Evolutionary conservation across 2,113 vertebrate genomes (phyloP).

Genomic region (Brevimyrus niger): DNA sequence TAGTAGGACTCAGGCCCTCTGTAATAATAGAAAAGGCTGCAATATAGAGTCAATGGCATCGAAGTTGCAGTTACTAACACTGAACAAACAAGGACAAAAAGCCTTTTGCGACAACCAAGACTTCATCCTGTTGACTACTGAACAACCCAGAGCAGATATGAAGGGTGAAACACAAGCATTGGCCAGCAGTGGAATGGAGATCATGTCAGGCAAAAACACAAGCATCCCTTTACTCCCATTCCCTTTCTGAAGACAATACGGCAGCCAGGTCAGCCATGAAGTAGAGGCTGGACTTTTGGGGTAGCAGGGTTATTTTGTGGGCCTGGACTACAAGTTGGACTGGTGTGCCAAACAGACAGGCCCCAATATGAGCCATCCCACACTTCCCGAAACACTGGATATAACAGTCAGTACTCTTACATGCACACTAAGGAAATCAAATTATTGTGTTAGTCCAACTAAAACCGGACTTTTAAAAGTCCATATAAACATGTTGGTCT

Average conservation of each 20-base stretch:
- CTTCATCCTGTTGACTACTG: not conserved
- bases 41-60: not conserved
- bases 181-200: not conserved
- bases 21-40: not conserved
- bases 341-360: slow-evolving; percentile 12
- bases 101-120: not conserved
- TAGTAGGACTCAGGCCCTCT: not conserved
- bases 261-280: slow-evolving; percentile 26
- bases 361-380: not conserved
- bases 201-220: not conserved
- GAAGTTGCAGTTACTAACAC: not conserved
- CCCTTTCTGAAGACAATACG: slow-evolving; percentile 31
- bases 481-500: no score
- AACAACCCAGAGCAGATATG: not conserved
- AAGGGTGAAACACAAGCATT: not conserved
- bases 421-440: no score
- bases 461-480: no score
- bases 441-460: no score
- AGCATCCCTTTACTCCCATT: slow-evolving; percentile 21
- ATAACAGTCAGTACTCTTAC: no score
- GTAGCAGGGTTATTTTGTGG: not conserved
- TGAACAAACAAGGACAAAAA: not conserved
- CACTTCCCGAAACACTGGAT: not conserved
- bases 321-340: slow-evolving; percentile 12
- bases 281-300: slow-evolving; percentile 22